These are phyloP conservation scores for Siniperca scherzeri DNA, from an alignment of 2,797 vertebrate species.

Conservation along the genomic window DNA sequence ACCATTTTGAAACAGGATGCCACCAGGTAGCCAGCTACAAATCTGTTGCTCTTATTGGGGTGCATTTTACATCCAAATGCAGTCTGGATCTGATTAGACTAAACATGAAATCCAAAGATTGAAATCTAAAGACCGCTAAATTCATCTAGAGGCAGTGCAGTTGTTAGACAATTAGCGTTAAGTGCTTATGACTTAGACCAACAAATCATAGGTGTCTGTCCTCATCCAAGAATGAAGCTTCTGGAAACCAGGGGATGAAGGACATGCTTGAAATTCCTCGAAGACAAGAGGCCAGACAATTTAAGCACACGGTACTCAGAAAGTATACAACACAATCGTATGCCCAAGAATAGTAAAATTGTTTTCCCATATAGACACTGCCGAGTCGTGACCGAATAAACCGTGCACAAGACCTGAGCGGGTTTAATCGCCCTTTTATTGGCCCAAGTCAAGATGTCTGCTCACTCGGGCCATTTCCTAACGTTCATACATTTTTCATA, in stretches of 20 bases:
- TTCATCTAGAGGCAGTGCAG: neutral
- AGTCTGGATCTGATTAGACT: neutral
- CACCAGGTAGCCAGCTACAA: constrained; percentile 39
- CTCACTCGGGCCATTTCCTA: constrained; percentile 75
- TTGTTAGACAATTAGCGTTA: neutral
- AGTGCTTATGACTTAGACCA: neutral
- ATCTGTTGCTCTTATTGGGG: constrained; percentile 35
- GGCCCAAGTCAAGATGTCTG: constrained; percentile 85
- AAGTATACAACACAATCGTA: neutral
- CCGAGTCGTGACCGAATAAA: constrained; percentile 41
- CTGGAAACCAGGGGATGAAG: constrained; percentile 68
- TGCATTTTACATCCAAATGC: constrained; percentile 25
- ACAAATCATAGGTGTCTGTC: constrained; percentile 16
- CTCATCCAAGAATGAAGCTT: constrained; percentile 59
- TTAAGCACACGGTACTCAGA: neutral
- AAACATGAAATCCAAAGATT: neutral
- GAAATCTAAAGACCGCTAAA: neutral
- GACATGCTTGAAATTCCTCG: constrained; percentile 63
- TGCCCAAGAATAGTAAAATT: neutral
- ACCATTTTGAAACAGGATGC: constrained; percentile 40
- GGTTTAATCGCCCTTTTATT: constrained; percentile 69
- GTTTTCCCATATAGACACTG: neutral
- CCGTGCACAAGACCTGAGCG: constrained; percentile 24
- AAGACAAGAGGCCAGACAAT: constrained; percentile 40
- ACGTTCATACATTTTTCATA: constrained; percentile 63